Base-by-base conservation (phyloP, 2,113 vertebrate genomes). In the Steatornis caripensis region DNA sequence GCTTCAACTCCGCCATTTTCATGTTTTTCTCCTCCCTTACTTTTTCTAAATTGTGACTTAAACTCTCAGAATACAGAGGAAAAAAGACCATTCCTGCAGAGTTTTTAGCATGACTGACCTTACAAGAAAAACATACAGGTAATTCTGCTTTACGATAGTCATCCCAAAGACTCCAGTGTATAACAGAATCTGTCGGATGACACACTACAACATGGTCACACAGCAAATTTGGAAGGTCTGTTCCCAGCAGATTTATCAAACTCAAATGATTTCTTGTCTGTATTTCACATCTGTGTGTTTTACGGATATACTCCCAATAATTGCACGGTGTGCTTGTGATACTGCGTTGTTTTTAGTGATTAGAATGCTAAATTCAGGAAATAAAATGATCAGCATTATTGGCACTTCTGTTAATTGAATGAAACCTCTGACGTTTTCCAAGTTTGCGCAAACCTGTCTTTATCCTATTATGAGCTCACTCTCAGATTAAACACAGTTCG, bases 401-500 rank as follows among this genome's bases (percentile, higher is more conserved):
- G 58, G 54, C 55, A 15, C 26, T 84, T 60, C 3, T 55, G 21
- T 66, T 81, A 95, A 81, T 36, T 46, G 68, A 83, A 49, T 13
- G 66, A 87, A 95, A 57, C 23, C 23, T 39, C 45, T 36, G n/a
- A 32, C 34, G 46, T 49, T 72, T 32, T 88, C 71, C 49, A 26
- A 64, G 70, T 84, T 82, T 89, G 60, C 91, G 69, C 39, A 91
- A 91, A 69, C 55, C 80, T 80, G 87, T 76, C 58, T 90, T 75
- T 84, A 45, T 29, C 41, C 32, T 34, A 14, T 41, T 49, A 72
- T 37, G 41, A 82, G 87, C 69, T 80, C 82, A 93, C 74, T 88
- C 79, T 85, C 83, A 77, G 69, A 92, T 72, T 91, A 96, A 96
- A 94, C 58, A 53, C n/a, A 53, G 86, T 84, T 95, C 92, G 62